Evolutionary conservation across 2,113 vertebrate species (phyloP).

Genomic region (Myrmecobius fasciatus): DNA sequence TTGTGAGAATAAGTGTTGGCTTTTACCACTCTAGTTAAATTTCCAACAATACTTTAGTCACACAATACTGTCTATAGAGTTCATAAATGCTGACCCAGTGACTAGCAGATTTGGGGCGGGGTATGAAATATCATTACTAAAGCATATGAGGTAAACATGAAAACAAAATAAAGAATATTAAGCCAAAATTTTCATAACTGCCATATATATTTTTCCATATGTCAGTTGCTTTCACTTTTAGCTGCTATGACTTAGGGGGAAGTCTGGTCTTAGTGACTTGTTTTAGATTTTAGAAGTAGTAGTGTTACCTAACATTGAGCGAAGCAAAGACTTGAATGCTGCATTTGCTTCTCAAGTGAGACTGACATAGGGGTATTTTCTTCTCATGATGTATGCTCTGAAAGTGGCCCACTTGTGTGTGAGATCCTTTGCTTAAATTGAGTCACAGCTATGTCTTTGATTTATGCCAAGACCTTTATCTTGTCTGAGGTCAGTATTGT

Average conservation of each 20-base stretch:
- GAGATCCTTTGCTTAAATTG: neutral
- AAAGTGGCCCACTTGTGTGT: neutral
- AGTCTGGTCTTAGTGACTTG: neutral
- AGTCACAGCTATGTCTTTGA: neutral
- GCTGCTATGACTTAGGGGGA: neutral
- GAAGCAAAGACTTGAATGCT: neutral
- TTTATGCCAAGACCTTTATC: neutral
- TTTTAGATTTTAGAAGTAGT: neutral
- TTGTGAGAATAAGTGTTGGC: neutral
- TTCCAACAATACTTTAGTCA: neutral
- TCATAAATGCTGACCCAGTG: neutral
- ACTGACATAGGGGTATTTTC: neutral
- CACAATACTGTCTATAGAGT: neutral
- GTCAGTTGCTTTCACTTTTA: neutral
- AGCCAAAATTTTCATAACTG: neutral
- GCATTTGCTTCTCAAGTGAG: neutral
- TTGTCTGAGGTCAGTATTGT: neutral
- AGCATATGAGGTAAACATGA: neutral
- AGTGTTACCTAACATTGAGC: neutral
- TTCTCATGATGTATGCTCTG: neutral
- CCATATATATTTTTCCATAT: neutral
- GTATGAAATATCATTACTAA: neutral
- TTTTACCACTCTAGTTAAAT: neutral
- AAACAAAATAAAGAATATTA: neutral
- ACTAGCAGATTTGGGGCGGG: neutral